Evolutionary conservation across 1,140 invertebrate genomes (phyloP).

Genomic region (Diplogasteroides magnus): DNA sequence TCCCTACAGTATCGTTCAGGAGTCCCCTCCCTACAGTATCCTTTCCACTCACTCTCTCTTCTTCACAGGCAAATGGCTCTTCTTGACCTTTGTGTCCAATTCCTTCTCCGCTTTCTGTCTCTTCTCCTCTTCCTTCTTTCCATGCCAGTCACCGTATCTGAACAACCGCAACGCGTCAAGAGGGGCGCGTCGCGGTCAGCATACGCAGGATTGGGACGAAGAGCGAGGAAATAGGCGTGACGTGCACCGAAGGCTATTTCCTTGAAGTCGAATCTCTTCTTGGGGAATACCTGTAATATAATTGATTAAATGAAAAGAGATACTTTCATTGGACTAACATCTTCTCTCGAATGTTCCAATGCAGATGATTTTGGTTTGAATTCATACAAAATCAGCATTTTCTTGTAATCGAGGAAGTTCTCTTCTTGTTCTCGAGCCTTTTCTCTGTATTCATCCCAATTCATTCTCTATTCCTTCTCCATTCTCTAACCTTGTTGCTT

Average conservation of each 20-base stretch:
- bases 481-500: too few species aligned
- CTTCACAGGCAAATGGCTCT: not conserved
- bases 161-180: not conserved
- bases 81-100: not conserved
- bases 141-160: slow-evolving; percentile 8
- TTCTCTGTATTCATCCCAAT: too few species aligned
- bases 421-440: not conserved
- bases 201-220: not conserved
- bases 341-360: not conserved
- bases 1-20: not conserved
- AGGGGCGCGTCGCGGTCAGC: not conserved
- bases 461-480: too few species aligned
- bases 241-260: not conserved
- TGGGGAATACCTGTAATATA: not conserved
- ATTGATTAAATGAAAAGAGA: not conserved
- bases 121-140: slow-evolving; percentile 9
- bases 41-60: not conserved
- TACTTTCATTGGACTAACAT: not conserved
- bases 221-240: not conserved
- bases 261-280: not conserved
- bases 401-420: not conserved
- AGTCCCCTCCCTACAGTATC: not conserved
- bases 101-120: slow-evolving; percentile 4
- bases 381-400: not conserved
- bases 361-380: not conserved